These are phyloP conservation scores for Caenorhabditis panamensis DNA, from an alignment of 2,888 invertebrate species.

Conservation along the genomic window DNA sequence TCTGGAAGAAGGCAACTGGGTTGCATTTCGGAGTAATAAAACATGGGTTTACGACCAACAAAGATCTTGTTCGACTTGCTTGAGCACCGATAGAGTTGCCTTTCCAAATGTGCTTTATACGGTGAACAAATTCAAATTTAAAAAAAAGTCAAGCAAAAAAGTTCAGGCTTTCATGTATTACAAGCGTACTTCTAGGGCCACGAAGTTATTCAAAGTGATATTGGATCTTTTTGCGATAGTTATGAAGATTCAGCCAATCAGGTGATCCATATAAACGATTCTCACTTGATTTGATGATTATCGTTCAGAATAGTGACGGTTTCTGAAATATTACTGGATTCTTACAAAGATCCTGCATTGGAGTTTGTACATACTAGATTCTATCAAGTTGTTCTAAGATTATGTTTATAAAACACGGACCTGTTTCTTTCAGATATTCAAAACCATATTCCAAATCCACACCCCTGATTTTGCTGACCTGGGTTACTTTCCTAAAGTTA, in stretches of 20 bases:
- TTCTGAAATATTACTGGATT: conserved; percentile 13
- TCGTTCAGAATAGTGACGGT: neutral
- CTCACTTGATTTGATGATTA: neutral
- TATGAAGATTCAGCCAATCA: conserved; percentile 11
- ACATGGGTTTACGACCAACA: conserved; percentile 23
- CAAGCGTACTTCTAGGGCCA: neutral
- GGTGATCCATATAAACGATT: neutral
- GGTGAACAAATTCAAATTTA: neutral
- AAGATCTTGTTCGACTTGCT: conserved; percentile 17
- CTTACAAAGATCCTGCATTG: conserved; percentile 20
- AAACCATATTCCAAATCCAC: neutral
- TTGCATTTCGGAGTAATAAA: conserved; percentile 14
- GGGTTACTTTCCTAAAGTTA: conserved; percentile 9
- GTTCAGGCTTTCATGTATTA: conserved; percentile 11
- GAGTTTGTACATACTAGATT: conserved; percentile 4
- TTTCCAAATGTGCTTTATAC: conserved; percentile 13
- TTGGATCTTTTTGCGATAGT: conserved; percentile 13
- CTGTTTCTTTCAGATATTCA: conserved; percentile 2
- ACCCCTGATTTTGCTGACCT: conserved; percentile 14
- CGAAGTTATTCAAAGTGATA: neutral
- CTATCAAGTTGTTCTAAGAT: neutral
- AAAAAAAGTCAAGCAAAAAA: neutral
- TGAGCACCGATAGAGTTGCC: conserved; percentile 7
- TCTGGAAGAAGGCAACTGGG: conserved; percentile 7
- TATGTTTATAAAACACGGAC: neutral